Evolutionary conservation across 2,888 invertebrate genomes (phyloP).

Genomic region (Pinctada fucata): DNA sequence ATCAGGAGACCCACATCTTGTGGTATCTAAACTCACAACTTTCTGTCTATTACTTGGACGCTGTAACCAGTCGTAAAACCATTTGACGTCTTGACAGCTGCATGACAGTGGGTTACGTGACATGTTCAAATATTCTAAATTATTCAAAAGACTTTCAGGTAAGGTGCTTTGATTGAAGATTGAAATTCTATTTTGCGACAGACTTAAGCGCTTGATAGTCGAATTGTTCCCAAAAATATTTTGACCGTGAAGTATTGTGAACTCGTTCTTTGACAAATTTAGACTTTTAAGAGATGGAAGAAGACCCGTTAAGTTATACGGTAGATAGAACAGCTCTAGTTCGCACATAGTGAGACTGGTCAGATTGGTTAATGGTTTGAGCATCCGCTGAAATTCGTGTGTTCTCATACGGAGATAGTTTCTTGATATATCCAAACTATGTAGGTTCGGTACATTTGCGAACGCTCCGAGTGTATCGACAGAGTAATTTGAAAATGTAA

Average conservation of each 20-base stretch:
- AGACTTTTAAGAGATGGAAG: constrained; percentile 5
- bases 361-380: constrained; percentile 20
- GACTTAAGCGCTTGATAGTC: constrained; percentile 7
- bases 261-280: constrained; percentile 9
- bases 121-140: constrained; percentile 16
- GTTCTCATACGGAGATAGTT: constrained; percentile 6
- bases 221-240: constrained; percentile 17
- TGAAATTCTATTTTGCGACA: constrained; percentile 21
- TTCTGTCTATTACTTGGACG: constrained; percentile 13
- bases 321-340: constrained; percentile 9
- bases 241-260: constrained; percentile 19
- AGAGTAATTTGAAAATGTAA: not conserved
- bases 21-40: not conserved
- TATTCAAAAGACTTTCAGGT: constrained; percentile 15
- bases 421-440: constrained; percentile 5
- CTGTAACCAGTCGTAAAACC: constrained; percentile 41
- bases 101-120: constrained; percentile 42
- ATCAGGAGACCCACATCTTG: constrained; percentile 11
- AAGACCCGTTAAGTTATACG: not conserved
- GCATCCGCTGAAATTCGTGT: not conserved
- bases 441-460: not conserved
- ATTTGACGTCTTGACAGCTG: constrained; percentile 35
- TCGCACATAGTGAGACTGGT: not conserved
- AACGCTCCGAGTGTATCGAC: not conserved
- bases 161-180: constrained; percentile 24